Conservation (phyloP, 2,797 vertebrate species). For the Cuniculus paca region DNA sequence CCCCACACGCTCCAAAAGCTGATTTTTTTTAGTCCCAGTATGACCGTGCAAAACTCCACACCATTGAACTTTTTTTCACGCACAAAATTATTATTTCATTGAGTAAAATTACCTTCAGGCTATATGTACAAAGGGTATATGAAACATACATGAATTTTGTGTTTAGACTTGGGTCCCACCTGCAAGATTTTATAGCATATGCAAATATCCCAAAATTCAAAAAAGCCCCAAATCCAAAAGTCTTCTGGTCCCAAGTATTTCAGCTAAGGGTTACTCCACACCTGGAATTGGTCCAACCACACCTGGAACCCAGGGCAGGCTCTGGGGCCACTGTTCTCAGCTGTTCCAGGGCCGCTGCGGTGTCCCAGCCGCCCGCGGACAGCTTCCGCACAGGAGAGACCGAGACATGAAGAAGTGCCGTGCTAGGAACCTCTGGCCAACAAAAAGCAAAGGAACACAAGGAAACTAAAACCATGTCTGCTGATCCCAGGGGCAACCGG, state of each 20-base stretch:
- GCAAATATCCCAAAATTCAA: neutral
- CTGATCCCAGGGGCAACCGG: neutral
- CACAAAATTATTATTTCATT: neutral
- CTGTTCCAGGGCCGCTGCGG: neutral
- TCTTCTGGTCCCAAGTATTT: neutral
- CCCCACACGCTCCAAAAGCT: neutral
- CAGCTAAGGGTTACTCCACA: neutral
- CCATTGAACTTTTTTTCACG: neutral
- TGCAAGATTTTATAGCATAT: neutral
- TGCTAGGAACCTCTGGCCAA: constrained; percentile 21
- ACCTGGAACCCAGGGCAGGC: neutral
- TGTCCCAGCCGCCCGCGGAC: neutral
- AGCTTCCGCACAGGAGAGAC: neutral
- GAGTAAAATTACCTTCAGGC: neutral
- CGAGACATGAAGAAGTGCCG: neutral
- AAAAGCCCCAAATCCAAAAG: neutral
- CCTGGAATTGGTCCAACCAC: neutral
- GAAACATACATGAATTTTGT: neutral
- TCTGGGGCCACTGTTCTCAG: neutral
- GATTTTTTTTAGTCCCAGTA: neutral
- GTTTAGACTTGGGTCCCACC: neutral
- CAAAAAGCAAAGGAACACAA: neutral
- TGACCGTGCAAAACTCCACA: neutral
- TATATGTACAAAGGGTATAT: neutral
- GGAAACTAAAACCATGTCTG: neutral